Percentiles rank a stretch among this genome's conserved stretches.
phyloP scores from a whole-genome alignment of 2,113 vertebrate genomes.

The Anolis carolinensis region DNA sequence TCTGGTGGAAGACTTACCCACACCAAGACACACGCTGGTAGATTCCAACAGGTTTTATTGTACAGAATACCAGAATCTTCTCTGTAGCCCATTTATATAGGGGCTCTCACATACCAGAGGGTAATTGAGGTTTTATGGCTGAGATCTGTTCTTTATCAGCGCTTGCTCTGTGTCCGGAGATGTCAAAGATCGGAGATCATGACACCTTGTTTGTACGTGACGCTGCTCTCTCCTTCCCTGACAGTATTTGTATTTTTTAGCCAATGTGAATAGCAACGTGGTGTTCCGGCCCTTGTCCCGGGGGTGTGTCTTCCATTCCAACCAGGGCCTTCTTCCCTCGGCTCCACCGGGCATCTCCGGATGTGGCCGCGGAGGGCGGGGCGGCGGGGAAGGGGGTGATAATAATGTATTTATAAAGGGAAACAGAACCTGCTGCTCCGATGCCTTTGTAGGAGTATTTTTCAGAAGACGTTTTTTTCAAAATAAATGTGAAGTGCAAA shows the following conservation, averaged over 20 bases:
- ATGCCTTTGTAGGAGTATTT: constrained; percentile 41
- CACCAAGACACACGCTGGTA: too few relatives aligned
- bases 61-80: too few relatives aligned
- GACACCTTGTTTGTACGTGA: not conserved
- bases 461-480: constrained; percentile 34
- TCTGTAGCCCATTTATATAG: too few relatives aligned
- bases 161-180: too few relatives aligned
- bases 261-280: constrained; percentile 11
- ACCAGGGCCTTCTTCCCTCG: constrained; percentile 3
- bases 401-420: constrained; percentile 38
- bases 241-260: constrained; percentile 19
- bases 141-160: too few relatives aligned
- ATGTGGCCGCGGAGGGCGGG: constrained; percentile 22
- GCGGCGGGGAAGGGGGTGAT: not conserved
- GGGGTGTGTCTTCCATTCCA: constrained; percentile 30
- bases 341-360: constrained; percentile 4
- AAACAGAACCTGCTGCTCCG: constrained; percentile 32
- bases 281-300: not conserved
- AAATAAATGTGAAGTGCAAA: constrained; percentile 45
- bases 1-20: too few relatives aligned
- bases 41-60: too few relatives aligned
- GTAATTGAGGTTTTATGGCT: too few relatives aligned
- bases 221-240: not conserved
- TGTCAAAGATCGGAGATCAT: too few relatives aligned
- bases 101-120: too few relatives aligned